Conservation (phyloP, 2,113 vertebrate genomes). For the Brevimyrus niger region DNA sequence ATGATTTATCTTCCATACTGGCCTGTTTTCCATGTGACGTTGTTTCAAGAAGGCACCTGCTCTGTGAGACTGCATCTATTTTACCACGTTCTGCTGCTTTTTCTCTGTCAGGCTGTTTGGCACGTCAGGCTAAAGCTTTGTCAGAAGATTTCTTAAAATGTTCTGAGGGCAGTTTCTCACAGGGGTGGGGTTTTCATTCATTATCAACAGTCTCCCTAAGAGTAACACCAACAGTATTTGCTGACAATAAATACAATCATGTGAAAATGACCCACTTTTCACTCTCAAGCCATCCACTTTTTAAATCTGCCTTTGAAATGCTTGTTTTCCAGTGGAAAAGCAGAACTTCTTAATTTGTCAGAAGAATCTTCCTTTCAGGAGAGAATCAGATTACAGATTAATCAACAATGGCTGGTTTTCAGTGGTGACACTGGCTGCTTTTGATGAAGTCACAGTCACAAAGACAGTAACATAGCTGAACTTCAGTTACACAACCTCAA, state of each 20-base stretch:
- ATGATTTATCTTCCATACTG: not conserved
- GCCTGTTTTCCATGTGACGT: not conserved
- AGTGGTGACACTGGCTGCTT: not conserved
- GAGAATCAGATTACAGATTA: conserved; percentile 2
- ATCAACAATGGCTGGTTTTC: not conserved
- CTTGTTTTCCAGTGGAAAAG: not conserved
- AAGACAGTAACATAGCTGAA: not conserved
- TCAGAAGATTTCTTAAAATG: not conserved
- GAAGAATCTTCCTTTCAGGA: not conserved
- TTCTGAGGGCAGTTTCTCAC: not conserved
- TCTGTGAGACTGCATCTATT: not conserved
- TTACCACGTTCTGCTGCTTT: not conserved
- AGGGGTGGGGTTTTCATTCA: not conserved
- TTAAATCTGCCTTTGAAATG: not conserved
- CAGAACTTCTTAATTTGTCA: not conserved
- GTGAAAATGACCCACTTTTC: not conserved
- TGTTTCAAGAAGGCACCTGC: not conserved
- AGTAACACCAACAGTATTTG: not conserved
- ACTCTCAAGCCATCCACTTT: not conserved
- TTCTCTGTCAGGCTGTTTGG: not conserved
- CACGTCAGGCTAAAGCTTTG: not conserved
- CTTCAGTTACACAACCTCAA: not conserved
- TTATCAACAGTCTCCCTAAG: not conserved
- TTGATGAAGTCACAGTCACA: not conserved
- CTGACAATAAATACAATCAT: not conserved